A percentile compares a stretch with the other conserved stretches of the same genome.
phyloP scores from a whole-genome alignment of 2,797 vertebrate genomes.

The Trichosurus vulpecula region DNA sequence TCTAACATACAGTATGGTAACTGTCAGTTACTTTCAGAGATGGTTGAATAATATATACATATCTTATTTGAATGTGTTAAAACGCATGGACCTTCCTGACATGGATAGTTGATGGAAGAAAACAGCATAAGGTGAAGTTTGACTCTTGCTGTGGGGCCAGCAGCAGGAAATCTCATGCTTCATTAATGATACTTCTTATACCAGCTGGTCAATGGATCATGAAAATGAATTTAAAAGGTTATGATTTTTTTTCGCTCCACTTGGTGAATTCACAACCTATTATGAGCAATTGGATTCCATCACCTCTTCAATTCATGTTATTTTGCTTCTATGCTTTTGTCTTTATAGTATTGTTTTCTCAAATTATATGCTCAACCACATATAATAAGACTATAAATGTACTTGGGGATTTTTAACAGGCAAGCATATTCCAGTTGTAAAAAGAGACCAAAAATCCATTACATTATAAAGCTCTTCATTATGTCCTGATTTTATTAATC shows the following conservation, averaged over 20 bases:
- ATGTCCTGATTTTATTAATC: not conserved
- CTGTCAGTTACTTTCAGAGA: constrained; percentile 77
- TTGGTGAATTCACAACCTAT: constrained; percentile 79
- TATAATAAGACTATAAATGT: constrained; percentile 43
- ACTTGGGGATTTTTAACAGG: constrained; percentile 16
- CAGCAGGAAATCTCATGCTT: constrained; percentile 81
- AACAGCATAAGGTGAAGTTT: constrained; percentile 77
- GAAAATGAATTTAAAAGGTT: constrained; percentile 83
- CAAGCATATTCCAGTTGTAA: constrained; percentile 1
- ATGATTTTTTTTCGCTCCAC: constrained; percentile 45
- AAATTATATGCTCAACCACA: not conserved
- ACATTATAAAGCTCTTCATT: not conserved
- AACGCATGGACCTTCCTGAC: constrained; percentile 70
- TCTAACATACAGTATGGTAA: constrained; percentile 73
- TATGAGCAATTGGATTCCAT: constrained; percentile 72
- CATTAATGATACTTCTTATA: constrained; percentile 83
- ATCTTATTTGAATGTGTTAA: constrained; percentile 74
- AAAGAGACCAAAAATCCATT: not conserved
- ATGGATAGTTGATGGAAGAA: constrained; percentile 65
- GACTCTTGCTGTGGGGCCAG: constrained; percentile 75
- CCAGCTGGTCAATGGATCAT: constrained; percentile 83
- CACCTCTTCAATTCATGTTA: constrained; percentile 56
- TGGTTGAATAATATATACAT: constrained; percentile 72
- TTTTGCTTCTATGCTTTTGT: constrained; percentile 66
- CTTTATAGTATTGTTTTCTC: constrained; percentile 25